Base-by-base conservation (phyloP, 2,797 vertebrate species). In the Tauraco hartlaubi region DNA sequence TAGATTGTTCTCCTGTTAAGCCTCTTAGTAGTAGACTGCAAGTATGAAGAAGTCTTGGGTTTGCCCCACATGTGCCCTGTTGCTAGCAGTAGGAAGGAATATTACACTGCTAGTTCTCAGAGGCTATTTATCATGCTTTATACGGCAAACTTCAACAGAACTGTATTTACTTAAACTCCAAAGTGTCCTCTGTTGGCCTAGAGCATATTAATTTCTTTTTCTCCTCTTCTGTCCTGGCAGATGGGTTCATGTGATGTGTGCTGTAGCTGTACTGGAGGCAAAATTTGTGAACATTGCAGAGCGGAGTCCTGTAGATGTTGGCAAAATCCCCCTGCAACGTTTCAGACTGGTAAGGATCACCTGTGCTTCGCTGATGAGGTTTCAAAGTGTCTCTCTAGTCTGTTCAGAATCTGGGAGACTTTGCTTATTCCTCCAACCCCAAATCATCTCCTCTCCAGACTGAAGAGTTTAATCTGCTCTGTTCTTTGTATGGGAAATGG, bases 211-310 rank as follows among this genome's bases (percentile, higher is more conserved):
- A 92, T 52, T 85, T 55, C 1, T 49, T 74, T 87, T 67, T 74
- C 5, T 7, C 13, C 5, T 87, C 31, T 81, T 68, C 68, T 91
- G 9, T 84, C 90, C 72, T 85, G 85, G 44, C 96, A 99, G 99
- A 95, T 99, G 99, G 99, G 99, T 99, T 89, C 99, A 99, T 26
- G 99, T 99, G 26, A 98, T 99, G 73, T 99, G 99, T 97, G 99
- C 99, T 49, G 99, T 99, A 93, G 99, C 99, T 18, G 99, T 99
- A 87, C 97, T 99, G 96, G 99, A 99, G 97, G 99, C 99, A 66
- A 99, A 99, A 80, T 99, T 99, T 95, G 98, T 99, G 96, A 99
- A 99, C 97, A 98, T 99, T n/a, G 98, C 98, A 2, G 99, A 99
- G 85, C 98, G 99, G 73, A 98, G 99, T 88, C 99, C 99, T 12